A percentile compares a stretch with the other conserved stretches of the same genome.
Evolutionary conservation across 2,113 vertebrate species (phyloP).

Genomic region (Myotis yumanensis): DNA sequence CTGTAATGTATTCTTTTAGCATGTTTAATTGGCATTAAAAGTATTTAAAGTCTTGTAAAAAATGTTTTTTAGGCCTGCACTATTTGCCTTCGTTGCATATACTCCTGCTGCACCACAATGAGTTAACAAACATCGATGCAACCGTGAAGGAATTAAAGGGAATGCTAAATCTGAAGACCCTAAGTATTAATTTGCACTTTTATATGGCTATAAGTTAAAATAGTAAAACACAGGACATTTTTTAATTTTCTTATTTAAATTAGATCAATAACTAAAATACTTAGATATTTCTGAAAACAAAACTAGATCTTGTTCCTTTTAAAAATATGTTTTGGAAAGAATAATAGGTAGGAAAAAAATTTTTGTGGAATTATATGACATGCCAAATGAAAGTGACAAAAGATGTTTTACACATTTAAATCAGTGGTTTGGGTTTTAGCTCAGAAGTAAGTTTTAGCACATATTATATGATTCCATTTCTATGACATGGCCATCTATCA

Average conservation of each 20-base stretch:
- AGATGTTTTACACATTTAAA: neutral
- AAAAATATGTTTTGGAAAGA: neutral
- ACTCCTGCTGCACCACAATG: slow-evolving; percentile 86
- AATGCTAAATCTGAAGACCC: slow-evolving; percentile 82
- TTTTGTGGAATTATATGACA: neutral
- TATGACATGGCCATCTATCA: neutral
- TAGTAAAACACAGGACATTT: neutral
- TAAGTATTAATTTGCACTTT: slow-evolving; percentile 82
- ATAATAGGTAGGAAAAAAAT: neutral
- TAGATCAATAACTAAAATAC: neutral
- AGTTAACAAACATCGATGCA: slow-evolving; percentile 79
- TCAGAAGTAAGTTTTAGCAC: neutral
- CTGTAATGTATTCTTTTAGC: neutral
- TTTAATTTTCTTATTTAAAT: slow-evolving; percentile 17
- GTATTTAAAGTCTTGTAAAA: neutral
- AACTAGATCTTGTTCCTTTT: neutral
- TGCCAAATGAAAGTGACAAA: neutral
- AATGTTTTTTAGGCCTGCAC: slow-evolving; percentile 82
- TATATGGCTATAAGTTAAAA: slow-evolving; percentile 5
- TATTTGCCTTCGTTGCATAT: slow-evolving; percentile 79
- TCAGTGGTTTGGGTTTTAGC: neutral
- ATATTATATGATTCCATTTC: neutral
- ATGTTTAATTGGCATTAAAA: neutral
- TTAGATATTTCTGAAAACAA: neutral
- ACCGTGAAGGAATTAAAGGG: slow-evolving; percentile 85